phyloP scores from a whole-genome alignment of 2,888 invertebrate species.

The Mellilla xanthometata region DNA sequence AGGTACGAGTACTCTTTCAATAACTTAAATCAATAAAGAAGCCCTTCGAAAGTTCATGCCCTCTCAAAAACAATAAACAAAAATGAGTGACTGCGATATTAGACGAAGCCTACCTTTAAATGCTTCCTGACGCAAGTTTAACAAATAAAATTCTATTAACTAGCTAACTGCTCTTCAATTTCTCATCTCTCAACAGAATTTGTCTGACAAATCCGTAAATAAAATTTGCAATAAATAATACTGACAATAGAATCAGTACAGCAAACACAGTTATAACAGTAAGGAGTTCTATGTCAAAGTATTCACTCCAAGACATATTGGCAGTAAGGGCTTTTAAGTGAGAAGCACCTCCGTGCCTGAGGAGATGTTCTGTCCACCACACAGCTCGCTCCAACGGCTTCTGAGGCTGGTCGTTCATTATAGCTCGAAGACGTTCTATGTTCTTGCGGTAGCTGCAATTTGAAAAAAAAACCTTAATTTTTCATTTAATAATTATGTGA shows the following conservation, averaged over 20 bases:
- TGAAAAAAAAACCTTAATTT: no score
- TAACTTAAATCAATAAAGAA: no score
- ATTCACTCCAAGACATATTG: conserved; percentile 1
- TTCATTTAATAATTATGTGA: no score
- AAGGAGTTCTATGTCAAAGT: not conserved
- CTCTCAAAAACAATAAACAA: no score
- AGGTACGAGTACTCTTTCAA: no score
- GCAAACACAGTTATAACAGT: not conserved
- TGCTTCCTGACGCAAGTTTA: no score
- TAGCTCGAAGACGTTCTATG: not conserved
- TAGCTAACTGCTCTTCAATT: not conserved
- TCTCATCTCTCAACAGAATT: not conserved
- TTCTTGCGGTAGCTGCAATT: conserved; percentile 6
- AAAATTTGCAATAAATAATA: not conserved
- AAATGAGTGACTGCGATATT: no score
- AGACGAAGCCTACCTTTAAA: no score
- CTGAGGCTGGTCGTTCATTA: conserved; percentile 11
- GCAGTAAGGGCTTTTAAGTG: not conserved
- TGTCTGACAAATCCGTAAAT: not conserved
- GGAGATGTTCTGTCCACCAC: conserved; percentile 11
- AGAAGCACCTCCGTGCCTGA: conserved; percentile 1
- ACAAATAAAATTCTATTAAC: not conserved
- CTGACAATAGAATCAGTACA: not conserved
- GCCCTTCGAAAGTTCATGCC: no score
- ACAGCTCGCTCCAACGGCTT: conserved; percentile 4